These are phyloP conservation scores for Pampusana beccarii DNA, from an alignment of 2,113 vertebrate species.

Conservation along the genomic window DNA sequence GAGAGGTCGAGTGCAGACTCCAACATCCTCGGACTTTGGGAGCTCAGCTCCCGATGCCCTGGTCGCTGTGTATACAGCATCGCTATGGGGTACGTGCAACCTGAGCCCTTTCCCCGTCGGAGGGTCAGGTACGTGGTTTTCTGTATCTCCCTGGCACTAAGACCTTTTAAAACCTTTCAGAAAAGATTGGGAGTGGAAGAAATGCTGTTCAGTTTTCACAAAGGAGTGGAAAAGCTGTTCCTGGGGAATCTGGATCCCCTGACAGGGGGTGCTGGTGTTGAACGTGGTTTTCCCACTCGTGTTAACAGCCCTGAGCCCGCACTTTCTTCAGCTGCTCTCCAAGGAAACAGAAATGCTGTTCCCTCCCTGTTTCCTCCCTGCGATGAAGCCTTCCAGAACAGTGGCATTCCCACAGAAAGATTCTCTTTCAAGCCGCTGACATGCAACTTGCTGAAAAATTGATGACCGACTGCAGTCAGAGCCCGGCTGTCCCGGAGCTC, in stretches of 20 bases:
- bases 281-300: neutral
- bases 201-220: neutral
- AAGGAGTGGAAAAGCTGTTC: neutral
- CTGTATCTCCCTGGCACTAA: neutral
- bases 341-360: neutral
- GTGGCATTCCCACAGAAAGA: neutral
- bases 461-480: neutral
- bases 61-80: neutral
- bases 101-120: neutral
- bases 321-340: neutral
- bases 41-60: neutral
- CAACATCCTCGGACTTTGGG: neutral
- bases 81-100: neutral
- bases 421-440: neutral
- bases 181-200: neutral
- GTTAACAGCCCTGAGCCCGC: neutral
- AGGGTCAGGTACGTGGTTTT: neutral
- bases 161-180: neutral
- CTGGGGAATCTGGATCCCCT: neutral
- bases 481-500: neutral
- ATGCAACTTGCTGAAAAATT: constrained; percentile 36
- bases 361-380: neutral
- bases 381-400: neutral
- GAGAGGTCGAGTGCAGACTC: neutral
- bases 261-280: neutral